phyloP scores from a whole-genome alignment of 1,140 invertebrate species.

The Pogonus chalceus region DNA sequence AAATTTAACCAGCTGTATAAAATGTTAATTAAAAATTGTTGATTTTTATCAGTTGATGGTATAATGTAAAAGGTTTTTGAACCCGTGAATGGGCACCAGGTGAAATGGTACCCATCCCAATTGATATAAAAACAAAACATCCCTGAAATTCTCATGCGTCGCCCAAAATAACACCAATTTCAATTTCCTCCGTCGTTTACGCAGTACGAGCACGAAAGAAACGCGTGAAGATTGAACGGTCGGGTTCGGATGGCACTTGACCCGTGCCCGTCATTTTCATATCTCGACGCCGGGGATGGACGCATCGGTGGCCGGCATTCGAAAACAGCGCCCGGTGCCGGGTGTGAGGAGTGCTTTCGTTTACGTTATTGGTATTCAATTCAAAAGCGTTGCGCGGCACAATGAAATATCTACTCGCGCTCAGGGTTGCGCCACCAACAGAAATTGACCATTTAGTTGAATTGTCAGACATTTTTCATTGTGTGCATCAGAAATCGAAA shows the following conservation, averaged over 20 bases:
- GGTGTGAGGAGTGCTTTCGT: neutral
- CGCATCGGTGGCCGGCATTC: too few relatives aligned
- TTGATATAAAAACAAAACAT: too few relatives aligned
- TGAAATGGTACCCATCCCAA: too few relatives aligned
- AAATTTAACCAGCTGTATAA: too few relatives aligned
- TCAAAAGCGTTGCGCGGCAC: neutral
- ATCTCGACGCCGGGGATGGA: neutral
- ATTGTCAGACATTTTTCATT: conserved; percentile 6
- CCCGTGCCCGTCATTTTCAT: neutral
- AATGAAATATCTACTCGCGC: conserved; percentile 3
- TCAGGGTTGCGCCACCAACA: neutral
- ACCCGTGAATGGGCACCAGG: too few relatives aligned
- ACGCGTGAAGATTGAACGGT: too few relatives aligned
- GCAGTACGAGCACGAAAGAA: too few relatives aligned
- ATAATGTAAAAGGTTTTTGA: too few relatives aligned
- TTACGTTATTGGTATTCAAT: conserved; percentile 5
- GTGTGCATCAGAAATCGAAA: neutral
- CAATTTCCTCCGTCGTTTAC: neutral
- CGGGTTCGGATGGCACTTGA: neutral
- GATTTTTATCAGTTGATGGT: too few relatives aligned
- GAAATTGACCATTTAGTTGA: conserved; percentile 6
- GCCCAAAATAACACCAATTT: neutral
- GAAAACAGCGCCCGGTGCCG: too few relatives aligned
- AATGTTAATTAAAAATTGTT: too few relatives aligned
- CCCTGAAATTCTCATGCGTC: too few relatives aligned